Percentiles rank a stretch among this genome's conserved stretches.
These are phyloP conservation scores for Drosophila fuyamai DNA, from an alignment of 1,140 invertebrate genomes.

Conservation along the genomic window DNA sequence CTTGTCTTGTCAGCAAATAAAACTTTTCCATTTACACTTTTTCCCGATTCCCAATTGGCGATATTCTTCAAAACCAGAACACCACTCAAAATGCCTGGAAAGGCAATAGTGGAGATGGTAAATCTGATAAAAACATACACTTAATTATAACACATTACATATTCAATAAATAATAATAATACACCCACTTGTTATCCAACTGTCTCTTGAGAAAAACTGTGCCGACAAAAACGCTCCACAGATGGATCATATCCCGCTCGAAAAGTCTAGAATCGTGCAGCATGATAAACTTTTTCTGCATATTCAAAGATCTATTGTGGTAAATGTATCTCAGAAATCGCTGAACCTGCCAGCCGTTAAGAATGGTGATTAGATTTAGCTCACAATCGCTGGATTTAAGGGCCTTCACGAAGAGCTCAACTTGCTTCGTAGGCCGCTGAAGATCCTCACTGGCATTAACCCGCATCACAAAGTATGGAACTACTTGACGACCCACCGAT, in stretches of 20 bases:
- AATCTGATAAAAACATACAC: slow-evolving; percentile 26
- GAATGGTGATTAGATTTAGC: slow-evolving; percentile 89
- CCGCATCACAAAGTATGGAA: slow-evolving; percentile 46
- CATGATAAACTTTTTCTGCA: slow-evolving; percentile 89
- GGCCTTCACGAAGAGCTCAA: slow-evolving; percentile 86
- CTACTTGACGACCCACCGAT: slow-evolving; percentile 20
- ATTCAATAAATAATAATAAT: not conserved
- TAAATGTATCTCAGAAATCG: slow-evolving; percentile 89
- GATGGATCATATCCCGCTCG: slow-evolving; percentile 87
- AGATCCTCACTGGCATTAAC: slow-evolving; percentile 88
- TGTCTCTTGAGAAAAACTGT: slow-evolving; percentile 87
- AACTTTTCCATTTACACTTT: slow-evolving; percentile 23
- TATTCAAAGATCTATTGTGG: slow-evolving; percentile 89
- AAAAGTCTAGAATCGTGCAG: slow-evolving; percentile 89
- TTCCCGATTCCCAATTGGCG: slow-evolving; percentile 49
- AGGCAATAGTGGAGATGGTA: slow-evolving; percentile 88
- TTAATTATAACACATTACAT: not conserved
- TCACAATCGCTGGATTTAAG: slow-evolving; percentile 89
- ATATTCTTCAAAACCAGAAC: slow-evolving; percentile 54
- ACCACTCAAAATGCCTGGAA: slow-evolving; percentile 86
- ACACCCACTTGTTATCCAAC: slow-evolving; percentile 32
- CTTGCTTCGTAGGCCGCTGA: slow-evolving; percentile 86
- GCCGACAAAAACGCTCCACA: slow-evolving; percentile 92
- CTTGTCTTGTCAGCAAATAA: slow-evolving; percentile 61
- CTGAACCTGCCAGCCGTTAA: slow-evolving; percentile 89